Conservation (phyloP, 2,888 invertebrate genomes). For the Eurytoma adleriae region DNA sequence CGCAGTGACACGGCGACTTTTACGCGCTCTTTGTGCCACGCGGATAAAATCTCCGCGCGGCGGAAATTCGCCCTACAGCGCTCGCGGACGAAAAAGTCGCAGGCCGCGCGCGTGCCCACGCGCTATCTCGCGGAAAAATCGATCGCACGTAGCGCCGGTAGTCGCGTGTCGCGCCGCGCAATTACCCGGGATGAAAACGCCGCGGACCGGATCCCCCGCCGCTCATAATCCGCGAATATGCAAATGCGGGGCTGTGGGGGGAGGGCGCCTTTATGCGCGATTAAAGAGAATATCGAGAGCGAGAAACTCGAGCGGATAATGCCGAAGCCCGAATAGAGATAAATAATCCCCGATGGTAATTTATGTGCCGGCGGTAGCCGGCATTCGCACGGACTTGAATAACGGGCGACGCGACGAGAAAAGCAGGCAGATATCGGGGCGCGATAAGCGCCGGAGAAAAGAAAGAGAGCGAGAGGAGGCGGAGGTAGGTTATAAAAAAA, state of each 20-base stretch:
- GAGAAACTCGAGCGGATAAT: constrained; percentile 8
- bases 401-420: constrained; percentile 37
- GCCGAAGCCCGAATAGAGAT: constrained; percentile 43
- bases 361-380: constrained; percentile 22
- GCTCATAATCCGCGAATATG: constrained; percentile 34
- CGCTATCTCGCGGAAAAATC: background rate
- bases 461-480: background rate
- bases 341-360: constrained; percentile 53
- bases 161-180: background rate
- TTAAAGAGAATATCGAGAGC: constrained; percentile 17
- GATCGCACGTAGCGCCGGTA: background rate
- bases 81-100: background rate
- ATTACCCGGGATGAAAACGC: constrained; percentile 6
- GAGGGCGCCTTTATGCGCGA: background rate
- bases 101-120: background rate
- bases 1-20: constrained; percentile 1
- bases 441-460: constrained; percentile 21
- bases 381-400: constrained; percentile 29
- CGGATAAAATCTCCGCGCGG: background rate
- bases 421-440: constrained; percentile 37
- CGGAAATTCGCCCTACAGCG: background rate
- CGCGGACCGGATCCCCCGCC: background rate
- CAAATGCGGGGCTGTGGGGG: background rate
- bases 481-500: background rate
- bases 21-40: background rate